Base-by-base conservation (phyloP, 92 coral and sea anemone genomes). In the Muricea muricata region DNA sequence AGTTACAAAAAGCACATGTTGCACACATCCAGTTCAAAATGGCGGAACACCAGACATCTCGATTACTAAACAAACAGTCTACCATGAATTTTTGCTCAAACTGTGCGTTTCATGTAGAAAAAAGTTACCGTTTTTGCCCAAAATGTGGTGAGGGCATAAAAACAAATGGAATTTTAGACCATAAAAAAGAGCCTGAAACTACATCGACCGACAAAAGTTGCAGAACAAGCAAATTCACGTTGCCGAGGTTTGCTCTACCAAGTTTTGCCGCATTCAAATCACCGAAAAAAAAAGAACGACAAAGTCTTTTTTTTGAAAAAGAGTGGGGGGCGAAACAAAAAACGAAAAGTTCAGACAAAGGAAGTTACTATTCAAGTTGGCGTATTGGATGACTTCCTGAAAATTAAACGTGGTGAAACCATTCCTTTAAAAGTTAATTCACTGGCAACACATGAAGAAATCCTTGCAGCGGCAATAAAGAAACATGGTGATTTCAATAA, bases 351-450 rank as follows among this genome's bases (percentile, higher is more conserved):
- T 41, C 85, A 75, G 50, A 88, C 82, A 46, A 41, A 87, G 72
- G 75, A 75, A 28, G 91, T 91, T 47, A 79, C 58, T 45, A 84
- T 91, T 47, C 41, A 84, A 46, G 84, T 91, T 7, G 94, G 91
- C 32, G 84, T 91, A 6, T 80, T 84, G 92, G 83, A 72, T 23
- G 84, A 79, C 21, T 69, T 71, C 63, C 33, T 17, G 69, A 78
- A 35, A n/a, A n/a, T n/a, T n/a, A n/a, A n/a, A n/a, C n/a, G n/a
- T n/a, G n/a, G n/a, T n/a, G n/a, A n/a, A n/a, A 66, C 66, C 15
- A 37, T 85, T 26, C 93, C 93, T 4, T 47, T 45, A 20, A 81
- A 79, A 54, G 86, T 90, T 32, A 88, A 56, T 20, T 90, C 97
- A 7, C 68, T 91, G 21, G 68, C 42, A 80, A 90, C 65, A n/a